A percentile compares a stretch with the other conserved stretches of the same genome.
These are phyloP conservation scores for Zaprionus ornatus DNA, from an alignment of 1,140 invertebrate genomes.

Conservation along the genomic window DNA sequence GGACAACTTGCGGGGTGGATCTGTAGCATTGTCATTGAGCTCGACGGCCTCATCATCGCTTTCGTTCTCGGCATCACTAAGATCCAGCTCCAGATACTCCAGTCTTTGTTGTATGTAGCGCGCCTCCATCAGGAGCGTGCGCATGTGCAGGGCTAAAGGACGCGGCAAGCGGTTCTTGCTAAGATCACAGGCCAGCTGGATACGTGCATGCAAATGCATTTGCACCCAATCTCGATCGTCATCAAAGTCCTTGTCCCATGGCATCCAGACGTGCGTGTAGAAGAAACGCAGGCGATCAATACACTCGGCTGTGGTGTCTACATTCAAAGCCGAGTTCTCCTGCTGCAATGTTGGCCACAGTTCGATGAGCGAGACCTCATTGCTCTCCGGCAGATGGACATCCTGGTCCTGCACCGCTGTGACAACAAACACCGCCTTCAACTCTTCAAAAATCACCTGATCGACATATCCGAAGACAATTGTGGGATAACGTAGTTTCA, in stretches of 20 bases:
- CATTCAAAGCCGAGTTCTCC: slow-evolving; percentile 84
- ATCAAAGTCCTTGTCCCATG: slow-evolving; percentile 87
- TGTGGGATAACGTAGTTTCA: slow-evolving; percentile 86
- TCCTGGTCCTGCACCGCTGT: slow-evolving; percentile 86
- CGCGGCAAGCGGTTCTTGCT: slow-evolving; percentile 83
- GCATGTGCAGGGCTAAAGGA: slow-evolving; percentile 85
- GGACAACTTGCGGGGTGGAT: slow-evolving; percentile 33
- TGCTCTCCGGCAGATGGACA: slow-evolving; percentile 86
- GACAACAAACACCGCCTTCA: slow-evolving; percentile 85
- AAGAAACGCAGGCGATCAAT: slow-evolving; percentile 87
- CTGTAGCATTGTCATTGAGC: slow-evolving; percentile 43
- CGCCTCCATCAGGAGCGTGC: slow-evolving; percentile 85
- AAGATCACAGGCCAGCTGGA: slow-evolving; percentile 86
- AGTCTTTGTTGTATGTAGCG: slow-evolving; percentile 85
- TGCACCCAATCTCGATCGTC: slow-evolving; percentile 85
- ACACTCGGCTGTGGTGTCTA: slow-evolving; percentile 84
- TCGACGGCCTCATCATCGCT: slow-evolving; percentile 68
- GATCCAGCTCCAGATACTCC: slow-evolving; percentile 84
- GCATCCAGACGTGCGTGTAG: slow-evolving; percentile 87
- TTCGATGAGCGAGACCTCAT: slow-evolving; percentile 85
- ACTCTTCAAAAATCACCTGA: slow-evolving; percentile 84
- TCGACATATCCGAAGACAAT: slow-evolving; percentile 86
- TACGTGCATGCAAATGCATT: slow-evolving; percentile 85
- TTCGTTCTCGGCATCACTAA: slow-evolving; percentile 83
- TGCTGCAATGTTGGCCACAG: slow-evolving; percentile 86